Base-by-base conservation (phyloP, 2,888 invertebrate genomes). In the Spatulosminthurus flaviceps region DNA sequence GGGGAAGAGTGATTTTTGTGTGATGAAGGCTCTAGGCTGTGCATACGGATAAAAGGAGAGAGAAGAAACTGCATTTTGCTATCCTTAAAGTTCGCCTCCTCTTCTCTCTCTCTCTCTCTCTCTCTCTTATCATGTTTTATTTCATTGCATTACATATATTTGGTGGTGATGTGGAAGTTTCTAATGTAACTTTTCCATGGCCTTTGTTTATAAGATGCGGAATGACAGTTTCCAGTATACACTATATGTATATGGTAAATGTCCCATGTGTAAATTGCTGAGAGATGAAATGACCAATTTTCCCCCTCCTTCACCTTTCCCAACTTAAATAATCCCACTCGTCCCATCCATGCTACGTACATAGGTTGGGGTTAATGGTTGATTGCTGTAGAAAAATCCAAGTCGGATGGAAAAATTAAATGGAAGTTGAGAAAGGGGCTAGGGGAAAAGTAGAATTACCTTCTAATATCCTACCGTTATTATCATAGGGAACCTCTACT, bases 241-340 rank as follows among this genome's bases (percentile, higher is more conserved):
- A n/a, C n/a, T n/a, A n/a, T n/a, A n/a, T n/a, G n/a, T n/a, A n/a
- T n/a, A 19, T 51, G 16, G 51, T 51, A 51, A 51, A 51, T 51
- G 51, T 51, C 51, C 51, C 51, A 51, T 51, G 51, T 19, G 51
- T 51, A 51, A 51, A 51, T 51, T 51, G 51, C 51, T 51, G 51
- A 19, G 9, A 11, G 51, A 51, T 11, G 51, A 51, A 51, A 51
- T 51, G 51, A 51, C 51, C 51, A 51, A n/a, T 51, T 51, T 51
- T n/a, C 51, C 51, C 16, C 51, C n/a, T 51, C 51, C 51, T 51
- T 51, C 51, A 51, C 51, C 51, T 51, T 51, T n/a, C n/a, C 19
- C 19, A 51, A 51, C 19, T 51, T 51, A 51, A 51, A 51, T n/a
- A 51, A 51, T 19, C 1, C 16, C 1, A 51, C 2, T 19, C 16